A percentile compares a stretch with the other conserved stretches of the same genome.
Evolutionary conservation across 2,888 invertebrate species (phyloP).

Genomic region (Eupithecia centaureata): DNA sequence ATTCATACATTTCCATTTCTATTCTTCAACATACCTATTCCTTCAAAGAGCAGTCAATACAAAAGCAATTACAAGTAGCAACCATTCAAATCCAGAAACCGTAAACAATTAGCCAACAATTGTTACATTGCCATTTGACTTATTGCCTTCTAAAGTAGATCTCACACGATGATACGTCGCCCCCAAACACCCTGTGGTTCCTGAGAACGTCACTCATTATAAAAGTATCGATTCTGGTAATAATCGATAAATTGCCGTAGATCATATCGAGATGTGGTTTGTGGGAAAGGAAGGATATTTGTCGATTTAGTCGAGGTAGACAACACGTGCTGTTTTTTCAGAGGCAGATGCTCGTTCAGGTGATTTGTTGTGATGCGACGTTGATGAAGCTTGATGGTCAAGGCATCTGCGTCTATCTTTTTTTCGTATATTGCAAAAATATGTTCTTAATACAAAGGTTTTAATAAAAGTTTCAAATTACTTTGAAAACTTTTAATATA

Average conservation of each 20-base stretch:
- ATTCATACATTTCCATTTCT: neutral
- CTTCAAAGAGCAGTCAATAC: constrained; percentile 42
- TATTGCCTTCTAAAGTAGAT: constrained; percentile 70
- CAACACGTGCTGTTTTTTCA: constrained; percentile 51
- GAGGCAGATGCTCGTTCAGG: constrained; percentile 45
- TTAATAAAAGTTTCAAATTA: too few species aligned
- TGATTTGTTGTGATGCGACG: constrained; percentile 20
- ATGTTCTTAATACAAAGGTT: too few species aligned
- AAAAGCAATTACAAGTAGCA: constrained; percentile 53
- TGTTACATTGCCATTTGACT: constrained; percentile 52
- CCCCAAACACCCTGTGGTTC: constrained; percentile 69
- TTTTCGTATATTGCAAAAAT: neutral
- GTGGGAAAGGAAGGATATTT: constrained; percentile 61
- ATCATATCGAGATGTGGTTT: constrained; percentile 71
- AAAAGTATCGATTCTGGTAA: constrained; percentile 55
- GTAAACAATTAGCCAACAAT: constrained; percentile 56
- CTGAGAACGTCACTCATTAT: constrained; percentile 78
- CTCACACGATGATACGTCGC: constrained; percentile 78
- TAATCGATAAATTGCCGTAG: constrained; percentile 70
- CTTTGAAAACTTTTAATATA: too few species aligned
- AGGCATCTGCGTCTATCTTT: neutral
- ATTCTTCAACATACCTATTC: constrained; percentile 14
- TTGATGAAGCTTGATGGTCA: constrained; percentile 15
- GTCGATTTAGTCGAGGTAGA: constrained; percentile 49
- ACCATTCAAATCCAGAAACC: constrained; percentile 53